Evolutionary conservation across 2,888 invertebrate genomes (phyloP).

Genomic region (Eupelmus urozonus): DNA sequence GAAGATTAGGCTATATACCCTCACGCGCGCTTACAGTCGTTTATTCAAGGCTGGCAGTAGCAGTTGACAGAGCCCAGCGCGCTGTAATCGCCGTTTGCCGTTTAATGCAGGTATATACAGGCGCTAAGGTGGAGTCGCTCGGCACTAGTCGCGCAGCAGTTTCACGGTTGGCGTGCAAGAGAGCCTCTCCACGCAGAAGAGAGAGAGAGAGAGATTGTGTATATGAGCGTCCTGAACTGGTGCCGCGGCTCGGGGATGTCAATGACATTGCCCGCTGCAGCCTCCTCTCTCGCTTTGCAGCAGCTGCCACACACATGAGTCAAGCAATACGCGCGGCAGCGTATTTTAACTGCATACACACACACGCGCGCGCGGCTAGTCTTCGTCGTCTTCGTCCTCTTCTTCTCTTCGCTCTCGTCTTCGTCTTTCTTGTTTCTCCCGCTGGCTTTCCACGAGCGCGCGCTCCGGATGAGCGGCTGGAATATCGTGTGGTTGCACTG

Average conservation of each 20-base stretch:
- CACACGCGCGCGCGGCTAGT: neutral
- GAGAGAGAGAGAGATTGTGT: neutral
- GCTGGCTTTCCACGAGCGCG: neutral
- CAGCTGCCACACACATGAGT: slow-evolving; percentile 42
- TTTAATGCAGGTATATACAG: slow-evolving; percentile 60
- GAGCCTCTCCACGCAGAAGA: neutral
- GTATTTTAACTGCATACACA: neutral
- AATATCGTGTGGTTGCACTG: no score
- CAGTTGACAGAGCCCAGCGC: neutral
- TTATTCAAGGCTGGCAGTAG: neutral
- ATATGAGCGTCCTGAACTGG: slow-evolving; percentile 65
- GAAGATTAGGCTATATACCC: slow-evolving; percentile 11
- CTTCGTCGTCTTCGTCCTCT: neutral
- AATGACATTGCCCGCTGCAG: slow-evolving; percentile 68
- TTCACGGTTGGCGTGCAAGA: slow-evolving; percentile 42
- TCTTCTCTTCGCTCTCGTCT: neutral
- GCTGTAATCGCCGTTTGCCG: neutral
- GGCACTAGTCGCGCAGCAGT: slow-evolving; percentile 36
- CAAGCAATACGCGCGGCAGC: neutral
- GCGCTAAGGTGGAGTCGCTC: slow-evolving; percentile 59
- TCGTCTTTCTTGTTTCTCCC: neutral
- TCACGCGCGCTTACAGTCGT: neutral
- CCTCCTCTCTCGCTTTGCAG: neutral
- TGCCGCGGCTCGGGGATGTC: slow-evolving; percentile 65
- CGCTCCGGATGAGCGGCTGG: no score